These are phyloP conservation scores for Morus bassanus DNA, from an alignment of 2,797 vertebrate genomes.

Conservation along the genomic window DNA sequence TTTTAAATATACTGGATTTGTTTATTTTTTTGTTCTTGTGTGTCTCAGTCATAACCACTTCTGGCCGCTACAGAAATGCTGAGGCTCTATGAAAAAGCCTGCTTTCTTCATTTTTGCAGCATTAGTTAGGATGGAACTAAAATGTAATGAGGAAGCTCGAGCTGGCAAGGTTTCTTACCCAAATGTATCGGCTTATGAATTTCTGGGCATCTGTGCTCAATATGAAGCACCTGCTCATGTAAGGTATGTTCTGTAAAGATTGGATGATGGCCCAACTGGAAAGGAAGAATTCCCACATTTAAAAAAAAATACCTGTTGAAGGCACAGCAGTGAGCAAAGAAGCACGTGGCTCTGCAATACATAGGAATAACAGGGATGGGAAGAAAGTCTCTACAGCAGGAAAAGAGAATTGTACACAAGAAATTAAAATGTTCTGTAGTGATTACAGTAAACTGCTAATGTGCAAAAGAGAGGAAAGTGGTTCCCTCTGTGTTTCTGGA, in stretches of 20 bases:
- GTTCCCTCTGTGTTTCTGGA: constrained; percentile 5
- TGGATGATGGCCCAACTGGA: constrained; percentile 20
- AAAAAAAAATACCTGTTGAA: constrained; percentile 34
- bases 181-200: neutral
- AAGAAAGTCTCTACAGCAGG: neutral
- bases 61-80: neutral
- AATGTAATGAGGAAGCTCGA: neutral
- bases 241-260: constrained; percentile 13
- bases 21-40: neutral
- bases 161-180: constrained; percentile 11
- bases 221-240: constrained; percentile 18
- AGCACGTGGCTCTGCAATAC: neutral
- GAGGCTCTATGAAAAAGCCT: neutral
- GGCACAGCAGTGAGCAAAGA: neutral
- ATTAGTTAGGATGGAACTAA: neutral
- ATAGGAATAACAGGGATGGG: neutral
- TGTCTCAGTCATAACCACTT: neutral
- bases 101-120: neutral
- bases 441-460: neutral
- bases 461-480: neutral
- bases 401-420: neutral
- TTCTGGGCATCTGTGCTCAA: constrained; percentile 49
- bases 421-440: neutral
- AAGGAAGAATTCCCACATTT: neutral
- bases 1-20: neutral